Conservation (phyloP, 2,113 vertebrate species). For the Eulacestoma nigropectus region DNA sequence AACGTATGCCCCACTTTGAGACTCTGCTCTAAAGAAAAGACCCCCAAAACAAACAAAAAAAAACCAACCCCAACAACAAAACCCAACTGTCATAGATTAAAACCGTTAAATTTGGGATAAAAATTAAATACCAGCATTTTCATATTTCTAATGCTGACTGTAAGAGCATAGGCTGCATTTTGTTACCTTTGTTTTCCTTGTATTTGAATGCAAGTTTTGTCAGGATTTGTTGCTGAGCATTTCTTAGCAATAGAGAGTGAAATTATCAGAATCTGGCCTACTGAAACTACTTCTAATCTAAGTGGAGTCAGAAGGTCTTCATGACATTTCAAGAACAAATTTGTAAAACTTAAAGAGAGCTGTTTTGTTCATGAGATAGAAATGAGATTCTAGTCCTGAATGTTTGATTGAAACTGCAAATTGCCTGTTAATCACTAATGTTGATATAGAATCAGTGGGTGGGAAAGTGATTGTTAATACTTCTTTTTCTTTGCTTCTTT, state of each 20-base stretch:
- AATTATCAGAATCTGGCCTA: background rate
- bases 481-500: background rate
- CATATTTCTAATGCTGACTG: background rate
- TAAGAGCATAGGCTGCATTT: background rate
- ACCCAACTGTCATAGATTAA: background rate
- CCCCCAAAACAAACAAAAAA: accelerated
- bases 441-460: background rate
- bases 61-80: background rate
- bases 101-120: background rate
- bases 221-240: background rate
- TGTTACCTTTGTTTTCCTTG: background rate
- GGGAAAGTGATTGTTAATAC: background rate
- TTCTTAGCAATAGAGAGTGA: background rate
- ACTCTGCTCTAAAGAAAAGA: background rate
- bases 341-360: background rate
- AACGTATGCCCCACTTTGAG: background rate
- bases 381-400: background rate
- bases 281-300: background rate
- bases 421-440: background rate
- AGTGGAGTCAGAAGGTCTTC: background rate
- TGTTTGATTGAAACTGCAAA: background rate
- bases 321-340: background rate
- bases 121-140: background rate
- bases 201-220: background rate
- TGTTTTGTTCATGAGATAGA: background rate